Conservation (phyloP, 2,797 vertebrate species). For the Helostoma temminkii region DNA sequence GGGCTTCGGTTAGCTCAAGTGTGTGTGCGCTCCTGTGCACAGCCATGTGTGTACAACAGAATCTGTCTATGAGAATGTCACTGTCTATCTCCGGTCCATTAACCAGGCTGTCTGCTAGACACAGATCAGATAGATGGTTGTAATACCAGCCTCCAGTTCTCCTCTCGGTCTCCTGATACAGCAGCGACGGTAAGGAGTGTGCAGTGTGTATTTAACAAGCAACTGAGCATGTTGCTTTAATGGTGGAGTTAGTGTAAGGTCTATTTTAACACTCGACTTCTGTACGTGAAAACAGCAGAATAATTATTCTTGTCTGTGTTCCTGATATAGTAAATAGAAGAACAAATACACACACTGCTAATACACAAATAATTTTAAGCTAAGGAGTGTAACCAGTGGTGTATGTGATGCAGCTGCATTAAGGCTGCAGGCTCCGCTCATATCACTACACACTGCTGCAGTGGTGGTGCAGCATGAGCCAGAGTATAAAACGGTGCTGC, state of each 20-base stretch:
- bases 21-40: constrained; percentile 48
- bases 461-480: neutral
- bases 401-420: constrained; percentile 50
- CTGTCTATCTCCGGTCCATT: constrained; percentile 81
- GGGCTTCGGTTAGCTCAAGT: constrained; percentile 32
- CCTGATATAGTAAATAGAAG: neutral
- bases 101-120: constrained; percentile 78
- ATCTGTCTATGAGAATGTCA: constrained; percentile 70
- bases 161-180: constrained; percentile 45
- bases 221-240: constrained; percentile 50
- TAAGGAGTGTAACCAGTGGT: constrained; percentile 24
- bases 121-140: constrained; percentile 75
- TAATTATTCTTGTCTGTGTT: constrained; percentile 35
- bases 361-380: constrained; percentile 31
- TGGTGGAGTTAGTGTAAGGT: constrained; percentile 33
- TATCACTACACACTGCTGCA: constrained; percentile 9
- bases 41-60: constrained; percentile 59
- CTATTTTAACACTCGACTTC: constrained; percentile 57
- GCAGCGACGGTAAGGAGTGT: constrained; percentile 48
- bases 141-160: constrained; percentile 68
- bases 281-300: constrained; percentile 45
- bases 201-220: constrained; percentile 65
- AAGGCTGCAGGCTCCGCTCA: constrained; percentile 25
- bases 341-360: neutral
- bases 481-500: neutral